Conservation (phyloP, 2,113 vertebrate species). For the Catagonus wagneri region DNA sequence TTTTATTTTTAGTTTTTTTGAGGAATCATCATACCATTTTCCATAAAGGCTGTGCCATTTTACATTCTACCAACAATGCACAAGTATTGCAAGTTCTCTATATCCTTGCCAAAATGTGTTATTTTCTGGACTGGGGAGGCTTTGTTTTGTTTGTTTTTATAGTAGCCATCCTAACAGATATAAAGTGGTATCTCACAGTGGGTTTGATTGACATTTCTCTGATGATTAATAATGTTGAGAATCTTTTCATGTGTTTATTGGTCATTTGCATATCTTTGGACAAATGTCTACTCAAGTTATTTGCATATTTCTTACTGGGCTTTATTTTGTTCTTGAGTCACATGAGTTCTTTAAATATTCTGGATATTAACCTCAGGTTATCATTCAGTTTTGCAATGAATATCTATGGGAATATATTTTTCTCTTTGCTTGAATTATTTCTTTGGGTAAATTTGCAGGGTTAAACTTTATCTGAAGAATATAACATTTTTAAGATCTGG, state of each 20-base stretch:
- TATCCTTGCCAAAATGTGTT: not conserved
- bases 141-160: not conserved
- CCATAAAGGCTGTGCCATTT: not conserved
- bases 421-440: not conserved
- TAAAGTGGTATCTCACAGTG: not conserved
- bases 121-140: not conserved
- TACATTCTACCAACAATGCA: not conserved
- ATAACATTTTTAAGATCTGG: slow-evolving; percentile 42
- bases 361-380: not conserved
- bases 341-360: not conserved
- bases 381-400: not conserved
- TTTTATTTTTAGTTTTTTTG: not conserved
- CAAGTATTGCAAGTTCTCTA: not conserved
- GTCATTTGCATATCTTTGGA: not conserved
- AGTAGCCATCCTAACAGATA: not conserved
- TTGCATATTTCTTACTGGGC: not conserved
- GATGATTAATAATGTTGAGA: not conserved
- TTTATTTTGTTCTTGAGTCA: not conserved
- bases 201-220: not conserved
- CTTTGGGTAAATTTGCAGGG: not conserved
- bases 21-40: not conserved
- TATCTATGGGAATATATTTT: slow-evolving; percentile 10
- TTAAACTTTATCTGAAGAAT: not conserved
- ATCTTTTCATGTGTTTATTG: not conserved
- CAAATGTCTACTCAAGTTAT: not conserved